phyloP scores from a whole-genome alignment of 1,140 invertebrate species.

The Meloidogyne hapla region DNA sequence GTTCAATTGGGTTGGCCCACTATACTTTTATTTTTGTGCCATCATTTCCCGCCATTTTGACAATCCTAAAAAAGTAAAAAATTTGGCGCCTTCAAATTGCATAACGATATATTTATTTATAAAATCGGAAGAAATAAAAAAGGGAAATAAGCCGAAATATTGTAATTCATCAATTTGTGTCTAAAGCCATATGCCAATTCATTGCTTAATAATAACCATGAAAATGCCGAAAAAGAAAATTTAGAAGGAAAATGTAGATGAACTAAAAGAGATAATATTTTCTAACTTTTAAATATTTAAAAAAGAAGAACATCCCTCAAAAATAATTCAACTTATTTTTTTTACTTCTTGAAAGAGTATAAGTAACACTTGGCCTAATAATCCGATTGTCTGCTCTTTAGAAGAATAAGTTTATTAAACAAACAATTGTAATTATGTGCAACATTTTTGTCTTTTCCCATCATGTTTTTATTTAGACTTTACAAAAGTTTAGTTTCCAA shows the following conservation, averaged over 20 bases:
- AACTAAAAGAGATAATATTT: neutral
- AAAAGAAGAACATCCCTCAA: too few species aligned
- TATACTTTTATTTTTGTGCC: neutral
- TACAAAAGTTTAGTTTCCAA: too few species aligned
- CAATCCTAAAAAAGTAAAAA: neutral
- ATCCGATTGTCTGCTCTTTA: neutral
- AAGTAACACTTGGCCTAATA: slow-evolving; percentile 3
- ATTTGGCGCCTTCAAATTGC: neutral
- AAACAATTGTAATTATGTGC: neutral
- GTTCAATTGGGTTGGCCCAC: neutral
- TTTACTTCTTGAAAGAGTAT: too few species aligned
- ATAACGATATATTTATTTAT: neutral
- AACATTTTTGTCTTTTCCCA: neutral
- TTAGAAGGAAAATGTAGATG: neutral
- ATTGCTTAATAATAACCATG: neutral
- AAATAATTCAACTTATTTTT: too few species aligned
- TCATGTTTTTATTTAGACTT: too few species aligned
- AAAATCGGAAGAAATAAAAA: neutral
- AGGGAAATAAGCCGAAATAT: neutral
- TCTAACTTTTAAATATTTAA: too few species aligned
- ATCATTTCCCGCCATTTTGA: neutral
- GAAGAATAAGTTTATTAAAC: neutral
- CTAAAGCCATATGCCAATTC: neutral
- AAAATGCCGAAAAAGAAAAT: neutral
- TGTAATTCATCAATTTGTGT: slow-evolving; percentile 6